Percentiles rank a stretch among this genome's conserved stretches.
phyloP scores from a whole-genome alignment of 2,888 invertebrate species.

The Bruchidius siliquastri region DNA sequence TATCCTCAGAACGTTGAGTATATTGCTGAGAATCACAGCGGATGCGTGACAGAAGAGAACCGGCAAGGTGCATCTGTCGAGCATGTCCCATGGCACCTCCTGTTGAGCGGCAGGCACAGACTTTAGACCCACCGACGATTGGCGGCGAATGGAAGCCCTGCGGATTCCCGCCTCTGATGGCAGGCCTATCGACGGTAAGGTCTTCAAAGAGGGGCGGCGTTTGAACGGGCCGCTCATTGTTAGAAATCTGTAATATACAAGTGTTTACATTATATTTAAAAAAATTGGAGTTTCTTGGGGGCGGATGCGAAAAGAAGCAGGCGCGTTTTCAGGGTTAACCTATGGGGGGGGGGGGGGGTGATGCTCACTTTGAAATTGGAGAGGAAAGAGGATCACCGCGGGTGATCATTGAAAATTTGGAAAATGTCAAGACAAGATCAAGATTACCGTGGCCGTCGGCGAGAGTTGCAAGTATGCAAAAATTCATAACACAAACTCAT shows the following conservation, averaged over 20 bases:
- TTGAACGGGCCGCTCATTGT: slow-evolving; percentile 47
- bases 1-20: slow-evolving; percentile 67
- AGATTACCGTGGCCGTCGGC: too few relatives aligned
- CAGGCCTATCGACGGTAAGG: slow-evolving; percentile 37
- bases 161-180: slow-evolving; percentile 50
- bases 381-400: too few relatives aligned
- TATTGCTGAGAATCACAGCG: slow-evolving; percentile 68
- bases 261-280: too few relatives aligned
- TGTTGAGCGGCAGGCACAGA: slow-evolving; percentile 51
- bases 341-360: too few relatives aligned
- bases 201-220: slow-evolving; percentile 43
- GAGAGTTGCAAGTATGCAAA: too few relatives aligned
- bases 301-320: too few relatives aligned
- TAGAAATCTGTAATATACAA: slow-evolving; percentile 9
- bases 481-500: too few relatives aligned
- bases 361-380: too few relatives aligned
- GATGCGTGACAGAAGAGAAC: slow-evolving; percentile 76
- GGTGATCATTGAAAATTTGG: too few relatives aligned
- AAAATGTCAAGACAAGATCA: too few relatives aligned
- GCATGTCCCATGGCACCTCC: slow-evolving; percentile 67
- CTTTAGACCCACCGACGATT: slow-evolving; percentile 43
- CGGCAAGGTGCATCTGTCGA: slow-evolving; percentile 70
- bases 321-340: too few relatives aligned
- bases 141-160: slow-evolving; percentile 31
- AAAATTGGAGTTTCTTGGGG: too few relatives aligned